These are phyloP conservation scores for Bombus haemorrhoidalis DNA, from an alignment of 1,140 invertebrate genomes.

Conservation along the genomic window DNA sequence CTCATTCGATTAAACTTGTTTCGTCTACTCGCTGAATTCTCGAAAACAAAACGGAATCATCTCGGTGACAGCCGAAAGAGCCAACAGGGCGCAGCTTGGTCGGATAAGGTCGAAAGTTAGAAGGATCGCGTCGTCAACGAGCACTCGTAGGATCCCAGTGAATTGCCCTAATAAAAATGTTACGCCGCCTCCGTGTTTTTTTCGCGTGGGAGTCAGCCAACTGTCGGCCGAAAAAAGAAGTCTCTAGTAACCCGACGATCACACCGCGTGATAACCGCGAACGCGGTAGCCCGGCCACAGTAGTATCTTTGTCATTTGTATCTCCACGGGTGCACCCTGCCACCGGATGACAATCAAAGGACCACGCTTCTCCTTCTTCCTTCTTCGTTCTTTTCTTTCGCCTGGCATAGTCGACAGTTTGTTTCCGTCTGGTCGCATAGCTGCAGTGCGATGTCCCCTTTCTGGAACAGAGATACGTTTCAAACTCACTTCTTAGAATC, in stretches of 20 bases:
- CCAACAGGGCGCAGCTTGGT: not conserved
- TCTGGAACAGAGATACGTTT: constrained; percentile 46
- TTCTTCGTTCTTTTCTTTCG: no score
- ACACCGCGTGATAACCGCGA: constrained; percentile 70
- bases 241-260: constrained; percentile 68
- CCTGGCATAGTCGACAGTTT: not conserved
- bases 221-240: constrained; percentile 55
- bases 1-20: not conserved
- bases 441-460: constrained; percentile 32
- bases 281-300: constrained; percentile 74
- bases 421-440: constrained; percentile 18
- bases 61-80: not conserved
- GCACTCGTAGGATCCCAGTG: constrained; percentile 75
- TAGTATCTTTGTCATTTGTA: constrained; percentile 80
- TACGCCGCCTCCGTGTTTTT: constrained; percentile 71
- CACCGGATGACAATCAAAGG: constrained; percentile 71
- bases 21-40: not conserved
- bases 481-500: constrained; percentile 39
- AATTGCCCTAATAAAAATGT: constrained; percentile 82
- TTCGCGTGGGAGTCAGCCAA: constrained; percentile 70
- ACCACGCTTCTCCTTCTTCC: constrained; percentile 20
- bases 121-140: constrained; percentile 57
- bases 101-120: constrained; percentile 21
- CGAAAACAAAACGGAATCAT: not conserved
- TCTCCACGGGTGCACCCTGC: constrained; percentile 73